Base-by-base conservation (phyloP, 2,797 vertebrate species). In the Mus minutoides region DNA sequence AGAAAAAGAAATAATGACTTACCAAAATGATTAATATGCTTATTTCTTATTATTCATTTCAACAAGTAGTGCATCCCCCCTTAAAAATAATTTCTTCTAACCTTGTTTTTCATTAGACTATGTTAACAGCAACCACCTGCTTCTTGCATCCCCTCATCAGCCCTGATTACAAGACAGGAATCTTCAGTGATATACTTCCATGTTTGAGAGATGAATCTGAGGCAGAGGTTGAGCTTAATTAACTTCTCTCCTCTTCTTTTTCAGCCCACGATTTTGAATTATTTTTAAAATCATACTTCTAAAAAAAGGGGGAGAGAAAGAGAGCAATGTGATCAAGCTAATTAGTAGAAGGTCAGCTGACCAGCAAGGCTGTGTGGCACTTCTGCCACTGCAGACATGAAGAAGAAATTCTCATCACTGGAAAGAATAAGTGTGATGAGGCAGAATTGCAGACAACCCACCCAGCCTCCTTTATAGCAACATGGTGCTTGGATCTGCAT, bases 171-270 rank as follows among this genome's bases (percentile, higher is more conserved):
- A 71, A 76, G 2, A 94, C 9, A 76, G 21, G 24, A 2, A 14
- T 29, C 37, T 83, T 92, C 37, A 85, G 49, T 76, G 56, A 24
- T 71, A 82, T 0, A 16, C 3, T 88, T 88, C 21, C 22, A 37
- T 12, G 54, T 49, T 54, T 58, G 34, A 76, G 83, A 95, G 54
- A 89, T 54, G 75, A 16, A 73, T 73, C 73, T 94, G 80, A 87
- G 40, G 46, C 34, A 92, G 58, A 79, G 26, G 60, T 52, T 37
- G 37, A 73, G 49, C 24, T 90, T 91, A 88, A 94, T 94, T 96
- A 62, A 96, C 90, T 37, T 91, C 67, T 86, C 83, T 54, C 92
- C 37, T 88, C 79, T 37, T 11, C 2, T 76, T 3, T 83, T 92
- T 83, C 19, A 76, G 31, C 13, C 88, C 14, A 56, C 12, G 1